Evolutionary conservation across 2,113 vertebrate species (phyloP).

Genomic region (Pionites leucogaster): DNA sequence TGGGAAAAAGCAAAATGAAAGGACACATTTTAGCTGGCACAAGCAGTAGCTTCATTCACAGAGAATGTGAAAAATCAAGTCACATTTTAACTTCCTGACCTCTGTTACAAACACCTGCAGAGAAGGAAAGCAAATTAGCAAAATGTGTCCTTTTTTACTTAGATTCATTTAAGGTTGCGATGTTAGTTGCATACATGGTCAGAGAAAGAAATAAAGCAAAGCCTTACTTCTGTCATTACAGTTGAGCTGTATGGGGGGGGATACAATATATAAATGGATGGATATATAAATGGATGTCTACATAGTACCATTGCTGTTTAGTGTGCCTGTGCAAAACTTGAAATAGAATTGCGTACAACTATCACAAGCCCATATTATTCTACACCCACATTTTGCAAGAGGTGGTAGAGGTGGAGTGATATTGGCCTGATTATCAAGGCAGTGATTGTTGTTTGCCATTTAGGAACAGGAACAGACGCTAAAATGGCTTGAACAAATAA

Average conservation of each 20-base stretch:
- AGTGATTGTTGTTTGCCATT: background rate
- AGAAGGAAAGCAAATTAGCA: background rate
- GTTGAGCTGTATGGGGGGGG: background rate
- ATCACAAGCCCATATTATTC: background rate
- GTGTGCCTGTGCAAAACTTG: background rate
- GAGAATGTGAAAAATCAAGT: background rate
- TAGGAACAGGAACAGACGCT: background rate
- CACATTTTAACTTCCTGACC: background rate
- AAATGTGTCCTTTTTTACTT: background rate
- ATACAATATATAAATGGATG: background rate
- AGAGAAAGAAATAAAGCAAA: background rate
- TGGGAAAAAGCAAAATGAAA: background rate
- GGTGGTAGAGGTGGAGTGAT: background rate
- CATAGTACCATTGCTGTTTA: background rate
- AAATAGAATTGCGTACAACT: background rate
- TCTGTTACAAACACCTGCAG: background rate
- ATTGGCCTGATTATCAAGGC: background rate
- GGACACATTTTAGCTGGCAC: background rate
- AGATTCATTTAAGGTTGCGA: background rate
- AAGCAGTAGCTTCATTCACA: background rate
- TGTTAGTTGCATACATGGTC: background rate
- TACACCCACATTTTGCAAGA: conserved; percentile 33
- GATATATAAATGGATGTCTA: background rate
- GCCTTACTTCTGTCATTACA: background rate
- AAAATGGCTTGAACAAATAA: background rate